phyloP scores from a whole-genome alignment of 1,140 invertebrate species.

The Sinella curviseta region DNA sequence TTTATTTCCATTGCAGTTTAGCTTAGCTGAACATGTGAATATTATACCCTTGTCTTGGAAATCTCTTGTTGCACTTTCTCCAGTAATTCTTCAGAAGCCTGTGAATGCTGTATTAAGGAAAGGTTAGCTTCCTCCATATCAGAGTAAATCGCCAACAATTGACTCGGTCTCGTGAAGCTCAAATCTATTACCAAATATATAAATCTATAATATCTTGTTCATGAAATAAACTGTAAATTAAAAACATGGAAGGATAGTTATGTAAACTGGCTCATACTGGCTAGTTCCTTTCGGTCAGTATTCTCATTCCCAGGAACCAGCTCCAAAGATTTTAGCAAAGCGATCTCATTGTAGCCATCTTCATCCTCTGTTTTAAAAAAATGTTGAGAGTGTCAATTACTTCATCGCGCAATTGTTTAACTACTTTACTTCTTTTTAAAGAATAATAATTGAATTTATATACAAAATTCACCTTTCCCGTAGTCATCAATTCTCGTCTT shows the following conservation, averaged over 20 bases:
- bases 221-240: background rate
- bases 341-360: constrained; percentile 43
- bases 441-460: background rate
- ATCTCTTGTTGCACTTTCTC: constrained; percentile 43
- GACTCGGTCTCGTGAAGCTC: constrained; percentile 41
- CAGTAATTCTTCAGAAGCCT: constrained; percentile 43
- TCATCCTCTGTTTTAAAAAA: background rate
- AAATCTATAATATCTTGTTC: background rate
- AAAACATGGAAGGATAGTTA: background rate
- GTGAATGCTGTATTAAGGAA: constrained; percentile 45
- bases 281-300: constrained; percentile 38
- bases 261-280: constrained; percentile 29
- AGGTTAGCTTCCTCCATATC: constrained; percentile 49
- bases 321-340: constrained; percentile 35
- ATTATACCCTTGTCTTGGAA: constrained; percentile 34
- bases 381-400: background rate
- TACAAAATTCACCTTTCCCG: background rate
- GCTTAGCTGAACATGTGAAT: background rate
- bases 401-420: background rate
- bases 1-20: background rate
- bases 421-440: background rate
- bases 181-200: constrained; percentile 28
- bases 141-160: constrained; percentile 44
- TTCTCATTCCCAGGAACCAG: constrained; percentile 39
- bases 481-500: no score